Base-by-base conservation (phyloP, 2,113 vertebrate genomes). In the Opisthocomus hoazin region DNA sequence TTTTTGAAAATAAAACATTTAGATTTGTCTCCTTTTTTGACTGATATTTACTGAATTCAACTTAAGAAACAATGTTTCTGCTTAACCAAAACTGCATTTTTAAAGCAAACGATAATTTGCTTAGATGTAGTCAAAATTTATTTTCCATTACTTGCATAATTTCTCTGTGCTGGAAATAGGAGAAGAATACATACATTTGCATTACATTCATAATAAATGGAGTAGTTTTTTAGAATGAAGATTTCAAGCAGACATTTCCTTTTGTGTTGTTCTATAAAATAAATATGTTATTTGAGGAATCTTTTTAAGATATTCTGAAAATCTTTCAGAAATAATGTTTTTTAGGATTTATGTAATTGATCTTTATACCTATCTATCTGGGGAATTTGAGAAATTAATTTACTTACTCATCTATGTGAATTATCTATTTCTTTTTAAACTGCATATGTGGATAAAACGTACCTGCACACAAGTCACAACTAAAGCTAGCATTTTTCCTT, bases 391-490 rank as follows among this genome's bases (percentile, higher is more conserved):
- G 24, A 54, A 78, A 87, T 48, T 48, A 37, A 75, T 75, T 82
- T 86, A 53, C 24, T n/a, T 37, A 2, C 71, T 77, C 6, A 54
- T n/a, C 27, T 48, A 0, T 17, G 7, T 54, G 37, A 58, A 45
- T 48, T 36, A 48, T 5, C 18, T 82, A 3, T 37, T 57, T 73
- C 9, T 41, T 68, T 50, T 43, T 68, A 14, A 82, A 37, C 10
- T 66, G 11, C 4, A 0, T 43, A 10, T 15, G 3, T 32, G 7
- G 32, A 17, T 61, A 43, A 60, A 69, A 69, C 8, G 12, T 32
- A 23, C 0, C 0, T 22, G 24, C 15, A 30, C 13, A 12, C 2
- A 2, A 51, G 63, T 6, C 63, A 68, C 19, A 50, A 32, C 8
- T 34, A 83, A 69, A 60, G 8, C 10, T 12, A 15, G 7, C 5